These are phyloP conservation scores for Sceloporus undulatus DNA, from an alignment of 2,113 vertebrate species.

Conservation along the genomic window DNA sequence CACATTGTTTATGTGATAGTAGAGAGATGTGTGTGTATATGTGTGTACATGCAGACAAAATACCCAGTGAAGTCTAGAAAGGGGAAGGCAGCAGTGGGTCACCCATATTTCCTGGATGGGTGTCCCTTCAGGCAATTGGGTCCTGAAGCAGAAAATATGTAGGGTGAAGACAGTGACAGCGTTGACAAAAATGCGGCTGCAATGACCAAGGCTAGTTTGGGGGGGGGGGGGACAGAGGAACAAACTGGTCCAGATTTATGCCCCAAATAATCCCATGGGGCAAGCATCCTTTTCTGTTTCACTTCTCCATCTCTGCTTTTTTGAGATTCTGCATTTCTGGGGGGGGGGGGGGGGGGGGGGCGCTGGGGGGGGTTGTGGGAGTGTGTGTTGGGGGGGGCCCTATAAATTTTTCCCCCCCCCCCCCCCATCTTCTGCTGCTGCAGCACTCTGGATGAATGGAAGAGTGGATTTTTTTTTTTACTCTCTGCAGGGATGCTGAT, in stretches of 20 bases:
- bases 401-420: conserved; percentile 11
- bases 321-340: neutral
- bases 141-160: neutral
- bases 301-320: neutral
- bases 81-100: neutral
- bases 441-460: conserved; percentile 44
- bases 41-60: neutral
- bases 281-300: neutral
- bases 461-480: conserved; percentile 1
- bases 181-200: conserved; percentile 2
- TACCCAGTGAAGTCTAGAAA: neutral
- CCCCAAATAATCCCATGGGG: neutral
- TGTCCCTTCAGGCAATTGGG: neutral
- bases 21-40: neutral
- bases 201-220: conserved; percentile 10
- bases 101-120: neutral
- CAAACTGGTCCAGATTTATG: neutral
- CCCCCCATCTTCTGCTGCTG: conserved; percentile 17
- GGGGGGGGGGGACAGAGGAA: neutral
- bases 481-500: conserved; percentile 41
- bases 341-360: neutral
- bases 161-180: neutral
- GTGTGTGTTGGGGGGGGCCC: conserved; percentile 11
- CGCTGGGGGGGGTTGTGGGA: neutral
- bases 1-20: neutral